Evolutionary conservation across 2,113 vertebrate genomes (phyloP).

Genomic region (Crotalus tigris): DNA sequence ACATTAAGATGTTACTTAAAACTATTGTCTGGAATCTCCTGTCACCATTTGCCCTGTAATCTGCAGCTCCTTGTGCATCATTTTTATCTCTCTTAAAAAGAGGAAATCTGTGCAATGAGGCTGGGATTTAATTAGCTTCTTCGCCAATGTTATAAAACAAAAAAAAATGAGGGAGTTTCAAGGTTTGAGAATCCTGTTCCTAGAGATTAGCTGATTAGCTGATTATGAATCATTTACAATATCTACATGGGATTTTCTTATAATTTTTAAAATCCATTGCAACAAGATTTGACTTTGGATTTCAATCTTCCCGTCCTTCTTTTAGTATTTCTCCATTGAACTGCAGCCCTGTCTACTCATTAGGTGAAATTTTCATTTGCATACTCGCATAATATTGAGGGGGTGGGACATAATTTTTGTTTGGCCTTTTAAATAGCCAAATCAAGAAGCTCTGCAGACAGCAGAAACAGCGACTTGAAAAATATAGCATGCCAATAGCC

Average conservation of each 20-base stretch:
- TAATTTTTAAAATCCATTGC: conserved; percentile 79
- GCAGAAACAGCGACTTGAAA: neutral
- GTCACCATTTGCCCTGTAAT: conserved; percentile 89
- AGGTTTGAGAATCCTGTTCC: conserved; percentile 92
- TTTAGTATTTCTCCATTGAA: conserved; percentile 31
- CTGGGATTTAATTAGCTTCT: conserved; percentile 99
- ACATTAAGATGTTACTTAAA: conserved; percentile 88
- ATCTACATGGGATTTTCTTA: conserved; percentile 83
- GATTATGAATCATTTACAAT: conserved; percentile 91
- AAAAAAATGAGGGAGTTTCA: conserved; percentile 98
- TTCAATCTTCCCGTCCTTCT: conserved; percentile 58
- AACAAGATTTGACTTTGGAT: conserved; percentile 63
- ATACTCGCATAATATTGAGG: neutral
- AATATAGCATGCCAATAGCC: neutral
- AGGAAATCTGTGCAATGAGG: conserved; percentile 95
- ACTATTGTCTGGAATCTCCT: conserved; percentile 81
- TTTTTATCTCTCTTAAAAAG: conserved; percentile 98
- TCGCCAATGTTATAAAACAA: conserved; percentile 97
- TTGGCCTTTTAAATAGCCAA: neutral
- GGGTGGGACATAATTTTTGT: neutral
- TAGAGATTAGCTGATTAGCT: conserved; percentile 90
- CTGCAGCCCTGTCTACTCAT: conserved; percentile 35
- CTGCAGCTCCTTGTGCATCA: conserved; percentile 93
- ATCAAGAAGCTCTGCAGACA: neutral
- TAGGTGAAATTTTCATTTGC: neutral